A percentile compares a stretch with the other conserved stretches of the same genome.
phyloP scores from a whole-genome alignment of 2,113 vertebrate genomes.

The Mola mola region DNA sequence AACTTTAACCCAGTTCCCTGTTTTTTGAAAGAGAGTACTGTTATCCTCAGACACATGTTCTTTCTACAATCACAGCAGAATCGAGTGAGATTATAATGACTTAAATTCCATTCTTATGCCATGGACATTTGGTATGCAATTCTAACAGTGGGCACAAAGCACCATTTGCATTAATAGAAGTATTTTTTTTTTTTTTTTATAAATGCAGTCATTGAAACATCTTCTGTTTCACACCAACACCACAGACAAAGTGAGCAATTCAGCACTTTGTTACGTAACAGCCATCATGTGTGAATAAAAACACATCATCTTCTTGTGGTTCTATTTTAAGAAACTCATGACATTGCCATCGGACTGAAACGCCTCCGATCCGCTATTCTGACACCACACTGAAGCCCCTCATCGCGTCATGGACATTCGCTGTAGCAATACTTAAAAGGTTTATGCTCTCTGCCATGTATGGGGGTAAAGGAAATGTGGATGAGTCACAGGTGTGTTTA shows the following conservation, averaged over 20 bases:
- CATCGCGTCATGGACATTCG: constrained; percentile 9
- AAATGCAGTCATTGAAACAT: constrained; percentile 29
- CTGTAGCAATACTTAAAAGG: constrained; percentile 43
- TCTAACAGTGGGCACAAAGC: constrained; percentile 32
- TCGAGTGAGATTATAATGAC: constrained; percentile 43
- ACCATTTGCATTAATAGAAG: constrained; percentile 45
- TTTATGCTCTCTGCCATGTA: constrained; percentile 60
- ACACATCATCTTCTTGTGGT: constrained; percentile 44
- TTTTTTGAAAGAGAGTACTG: constrained; percentile 8
- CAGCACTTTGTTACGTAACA: constrained; percentile 60
- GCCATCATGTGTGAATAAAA: constrained; percentile 58
- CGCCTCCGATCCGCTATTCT: constrained; percentile 34
- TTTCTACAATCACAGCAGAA: constrained; percentile 4
- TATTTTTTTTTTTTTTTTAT: too few species aligned
- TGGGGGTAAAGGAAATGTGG: constrained; percentile 43
- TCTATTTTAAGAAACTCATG: constrained; percentile 66
- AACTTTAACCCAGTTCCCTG: constrained; percentile 24
- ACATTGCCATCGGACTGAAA: constrained; percentile 37
- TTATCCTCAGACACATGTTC: background rate
- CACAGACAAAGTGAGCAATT: constrained; percentile 30
- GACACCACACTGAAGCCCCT: constrained; percentile 31
- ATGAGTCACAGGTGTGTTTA: constrained; percentile 75
- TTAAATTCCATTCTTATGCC: constrained; percentile 34
- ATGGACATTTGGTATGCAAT: constrained; percentile 48
- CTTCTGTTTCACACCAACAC: constrained; percentile 43